Evolutionary conservation across 2,797 vertebrate genomes (phyloP).

Genomic region (Limnodromus scolopaceus): DNA sequence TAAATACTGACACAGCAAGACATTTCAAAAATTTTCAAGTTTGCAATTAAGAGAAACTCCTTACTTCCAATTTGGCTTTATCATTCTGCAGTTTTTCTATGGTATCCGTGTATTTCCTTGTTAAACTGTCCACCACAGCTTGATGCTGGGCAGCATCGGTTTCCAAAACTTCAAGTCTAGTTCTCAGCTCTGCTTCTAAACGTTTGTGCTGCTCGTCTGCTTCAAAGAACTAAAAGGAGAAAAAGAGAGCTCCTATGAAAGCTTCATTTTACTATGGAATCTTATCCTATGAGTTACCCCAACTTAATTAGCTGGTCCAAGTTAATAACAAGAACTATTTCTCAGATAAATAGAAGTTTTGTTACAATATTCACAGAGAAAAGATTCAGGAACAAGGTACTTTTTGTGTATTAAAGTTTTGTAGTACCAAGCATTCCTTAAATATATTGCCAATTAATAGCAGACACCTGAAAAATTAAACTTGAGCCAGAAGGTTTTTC

Average conservation of each 20-base stretch:
- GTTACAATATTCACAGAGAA: not conserved
- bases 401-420: not conserved
- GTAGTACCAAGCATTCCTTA: not conserved
- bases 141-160: conserved; percentile 88
- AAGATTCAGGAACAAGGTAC: not conserved
- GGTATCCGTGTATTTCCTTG: conserved; percentile 89
- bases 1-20: conserved; percentile 17
- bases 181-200: conserved; percentile 86
- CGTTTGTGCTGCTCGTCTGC: conserved; percentile 91
- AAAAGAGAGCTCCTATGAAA: not conserved
- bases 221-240: conserved; percentile 88
- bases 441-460: not conserved
- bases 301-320: not conserved
- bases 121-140: conserved; percentile 88
- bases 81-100: conserved; percentile 92
- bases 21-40: not conserved
- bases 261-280: not conserved
- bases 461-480: not conserved
- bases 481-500: not conserved
- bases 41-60: conserved; percentile 10
- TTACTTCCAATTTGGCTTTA: conserved; percentile 93
- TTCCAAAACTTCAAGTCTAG: conserved; percentile 86
- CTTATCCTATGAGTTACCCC: not conserved
- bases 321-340: not conserved
- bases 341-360: not conserved